phyloP scores from a whole-genome alignment of 2,888 invertebrate genomes.

The Microplitis deprimator region DNA sequence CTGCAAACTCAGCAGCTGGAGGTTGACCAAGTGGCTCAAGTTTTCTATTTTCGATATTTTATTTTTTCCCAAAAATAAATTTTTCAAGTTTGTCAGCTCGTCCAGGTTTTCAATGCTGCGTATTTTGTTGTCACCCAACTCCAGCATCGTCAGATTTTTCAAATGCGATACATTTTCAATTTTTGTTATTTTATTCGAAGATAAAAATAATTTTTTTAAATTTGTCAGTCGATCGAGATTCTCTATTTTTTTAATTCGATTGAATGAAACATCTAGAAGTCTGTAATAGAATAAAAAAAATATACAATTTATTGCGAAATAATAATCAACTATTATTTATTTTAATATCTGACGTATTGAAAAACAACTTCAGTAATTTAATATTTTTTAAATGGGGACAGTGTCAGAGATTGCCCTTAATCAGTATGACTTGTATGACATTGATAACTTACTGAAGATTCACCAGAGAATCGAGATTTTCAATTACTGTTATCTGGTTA shows the following conservation, averaged over 20 bases:
- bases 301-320: slow-evolving; percentile 6
- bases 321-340: too few species aligned
- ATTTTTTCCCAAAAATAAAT: slow-evolving; percentile 93
- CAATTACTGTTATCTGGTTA: slow-evolving; percentile 94
- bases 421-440: not conserved
- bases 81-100: slow-evolving; percentile 81
- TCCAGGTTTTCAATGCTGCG: slow-evolving; percentile 91
- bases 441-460: slow-evolving; percentile 86
- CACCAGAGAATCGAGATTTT: slow-evolving; percentile 88
- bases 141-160: slow-evolving; percentile 85
- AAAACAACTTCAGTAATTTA: not conserved
- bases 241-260: slow-evolving; percentile 89
- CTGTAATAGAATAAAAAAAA: slow-evolving; percentile 73
- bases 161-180: slow-evolving; percentile 91
- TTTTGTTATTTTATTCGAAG: slow-evolving; percentile 89
- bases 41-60: slow-evolving; percentile 92
- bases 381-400: not conserved
- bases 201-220: slow-evolving; percentile 87
- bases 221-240: slow-evolving; percentile 84
- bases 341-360: too few species aligned
- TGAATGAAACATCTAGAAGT: slow-evolving; percentile 94
- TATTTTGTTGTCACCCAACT: slow-evolving; percentile 95
- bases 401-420: not conserved
- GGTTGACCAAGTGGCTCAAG: slow-evolving; percentile 79
- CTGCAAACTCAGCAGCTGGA: slow-evolving; percentile 90